A percentile compares a stretch with the other conserved stretches of the same genome.
These are phyloP conservation scores for Sthenelais limicola DNA, from an alignment of 2,888 invertebrate species.

Conservation along the genomic window DNA sequence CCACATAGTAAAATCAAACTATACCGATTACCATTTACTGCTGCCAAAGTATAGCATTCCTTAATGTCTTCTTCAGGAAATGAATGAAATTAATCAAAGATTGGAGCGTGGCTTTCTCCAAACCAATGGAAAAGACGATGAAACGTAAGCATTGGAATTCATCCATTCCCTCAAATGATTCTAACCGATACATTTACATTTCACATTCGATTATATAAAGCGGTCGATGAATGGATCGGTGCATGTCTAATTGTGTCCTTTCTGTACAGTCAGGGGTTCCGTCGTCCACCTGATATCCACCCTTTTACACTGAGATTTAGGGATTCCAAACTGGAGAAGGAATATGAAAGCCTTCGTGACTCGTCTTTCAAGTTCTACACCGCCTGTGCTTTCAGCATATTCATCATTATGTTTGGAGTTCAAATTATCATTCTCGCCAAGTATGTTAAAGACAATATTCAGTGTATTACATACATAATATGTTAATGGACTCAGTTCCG, in stretches of 20 bases:
- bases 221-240: not conserved
- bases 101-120: slow-evolving; percentile 44
- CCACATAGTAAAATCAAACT: too few relatives aligned
- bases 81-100: slow-evolving; percentile 43
- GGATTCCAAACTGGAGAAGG: slow-evolving; percentile 81
- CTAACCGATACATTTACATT: not conserved
- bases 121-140: not conserved
- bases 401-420: slow-evolving; percentile 83
- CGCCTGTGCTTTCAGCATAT: slow-evolving; percentile 84
- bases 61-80: slow-evolving; percentile 42
- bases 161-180: not conserved
- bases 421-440: slow-evolving; percentile 85
- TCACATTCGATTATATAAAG: not conserved
- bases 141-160: not conserved
- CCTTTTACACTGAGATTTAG: slow-evolving; percentile 88
- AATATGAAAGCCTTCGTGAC: slow-evolving; percentile 86
- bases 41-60: too few relatives aligned
- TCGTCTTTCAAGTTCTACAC: slow-evolving; percentile 89
- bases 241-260: not conserved
- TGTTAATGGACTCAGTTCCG: too few relatives aligned
- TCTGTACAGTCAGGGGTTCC: slow-evolving; percentile 56
- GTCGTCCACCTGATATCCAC: slow-evolving; percentile 77
- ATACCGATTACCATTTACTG: too few relatives aligned
- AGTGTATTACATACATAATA: too few relatives aligned
- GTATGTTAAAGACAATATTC: too few relatives aligned